These are phyloP conservation scores for Amphimallon solstitiale DNA, from an alignment of 2,888 invertebrate genomes.

Conservation along the genomic window DNA sequence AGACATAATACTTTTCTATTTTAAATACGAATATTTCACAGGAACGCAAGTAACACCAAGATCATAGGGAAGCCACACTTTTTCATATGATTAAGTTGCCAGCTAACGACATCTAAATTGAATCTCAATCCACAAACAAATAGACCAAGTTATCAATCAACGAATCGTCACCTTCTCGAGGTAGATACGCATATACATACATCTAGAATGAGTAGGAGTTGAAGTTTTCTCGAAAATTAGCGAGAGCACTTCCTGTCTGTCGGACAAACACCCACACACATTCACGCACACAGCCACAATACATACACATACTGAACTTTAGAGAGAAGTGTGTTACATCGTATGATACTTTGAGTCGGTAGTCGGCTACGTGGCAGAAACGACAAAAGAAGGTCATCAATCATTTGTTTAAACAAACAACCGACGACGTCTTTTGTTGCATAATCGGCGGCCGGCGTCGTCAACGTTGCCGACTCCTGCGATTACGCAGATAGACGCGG, in stretches of 20 bases:
- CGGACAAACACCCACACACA: conserved; percentile 28
- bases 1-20: too few relatives aligned
- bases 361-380: conserved; percentile 14
- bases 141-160: conserved; percentile 51
- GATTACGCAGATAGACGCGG: conserved; percentile 29
- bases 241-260: conserved; percentile 43
- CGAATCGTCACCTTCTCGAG: conserved; percentile 54
- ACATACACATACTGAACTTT: too few relatives aligned
- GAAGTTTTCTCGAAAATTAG: conserved; percentile 14
- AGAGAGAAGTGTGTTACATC: neutral
- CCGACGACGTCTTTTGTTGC: conserved; percentile 51
- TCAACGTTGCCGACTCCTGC: too few relatives aligned
- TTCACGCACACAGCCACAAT: conserved; percentile 28
- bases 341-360: neutral
- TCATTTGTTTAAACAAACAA: conserved; percentile 59
- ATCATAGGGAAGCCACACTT: too few relatives aligned
- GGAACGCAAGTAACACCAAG: too few relatives aligned
- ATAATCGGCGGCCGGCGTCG: conserved; percentile 45
- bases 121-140: neutral
- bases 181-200: conserved; percentile 44
- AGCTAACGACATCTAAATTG: conserved; percentile 26
- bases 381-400: conserved; percentile 57
- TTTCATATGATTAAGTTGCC: conserved; percentile 2
- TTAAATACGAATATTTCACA: too few relatives aligned
- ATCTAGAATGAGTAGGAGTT: too few relatives aligned